Percentiles rank a stretch among this genome's conserved stretches.
phyloP scores from a whole-genome alignment of 2,888 invertebrate genomes.

The Cheilosia pagana region DNA sequence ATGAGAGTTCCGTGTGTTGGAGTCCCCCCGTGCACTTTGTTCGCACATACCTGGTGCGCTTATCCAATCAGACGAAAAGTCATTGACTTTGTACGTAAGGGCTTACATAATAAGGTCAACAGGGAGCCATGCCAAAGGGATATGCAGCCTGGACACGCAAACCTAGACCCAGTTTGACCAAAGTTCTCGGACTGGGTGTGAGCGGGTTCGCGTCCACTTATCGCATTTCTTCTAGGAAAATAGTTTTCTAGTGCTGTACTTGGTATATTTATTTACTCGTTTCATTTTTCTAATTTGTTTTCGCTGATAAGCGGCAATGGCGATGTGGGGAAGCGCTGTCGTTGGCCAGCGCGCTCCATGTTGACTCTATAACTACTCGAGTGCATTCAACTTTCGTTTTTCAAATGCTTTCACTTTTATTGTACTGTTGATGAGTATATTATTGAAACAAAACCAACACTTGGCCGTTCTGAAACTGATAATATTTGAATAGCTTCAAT shows the following conservation, averaged over 20 bases:
- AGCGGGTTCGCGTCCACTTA: not conserved
- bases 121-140: constrained; percentile 52
- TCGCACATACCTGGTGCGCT: constrained; percentile 56
- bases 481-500: constrained; percentile 58
- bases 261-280: not conserved
- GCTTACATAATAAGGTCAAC: constrained; percentile 70
- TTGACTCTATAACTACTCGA: constrained; percentile 64
- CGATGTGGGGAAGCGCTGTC: constrained; percentile 37
- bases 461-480: constrained; percentile 54
- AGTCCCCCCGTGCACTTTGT: constrained; percentile 11
- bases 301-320: constrained; percentile 49
- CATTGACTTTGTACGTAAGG: constrained; percentile 63
- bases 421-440: constrained; percentile 16
- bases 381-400: constrained; percentile 73
- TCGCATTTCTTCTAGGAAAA: constrained; percentile 14
- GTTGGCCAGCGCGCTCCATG: constrained; percentile 20
- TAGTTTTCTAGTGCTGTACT: constrained; percentile 1
- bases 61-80: constrained; percentile 46
- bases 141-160: constrained; percentile 61
- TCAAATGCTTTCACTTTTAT: constrained; percentile 72
- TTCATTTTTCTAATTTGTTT: constrained; percentile 62
- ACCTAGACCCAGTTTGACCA: constrained; percentile 69
- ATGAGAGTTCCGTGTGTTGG: constrained; percentile 51
- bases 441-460: not conserved
- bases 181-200: not conserved